These are phyloP conservation scores for Engraulis encrasicolus DNA, from an alignment of 2,113 vertebrate species.

Conservation along the genomic window DNA sequence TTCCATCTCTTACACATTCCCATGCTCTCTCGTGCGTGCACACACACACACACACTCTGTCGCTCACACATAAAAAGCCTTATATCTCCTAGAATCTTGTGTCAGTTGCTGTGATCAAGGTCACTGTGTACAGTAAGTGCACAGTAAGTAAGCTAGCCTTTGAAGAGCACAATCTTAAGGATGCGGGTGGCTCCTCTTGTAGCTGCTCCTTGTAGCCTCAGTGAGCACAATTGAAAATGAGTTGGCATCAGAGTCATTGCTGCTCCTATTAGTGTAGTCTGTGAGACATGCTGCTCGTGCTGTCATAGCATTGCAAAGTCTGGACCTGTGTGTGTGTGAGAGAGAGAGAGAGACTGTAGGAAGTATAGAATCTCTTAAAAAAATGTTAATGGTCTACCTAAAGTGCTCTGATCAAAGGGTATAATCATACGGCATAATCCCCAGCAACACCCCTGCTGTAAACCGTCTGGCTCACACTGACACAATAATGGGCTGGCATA, in stretches of 20 bases:
- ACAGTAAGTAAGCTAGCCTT: background rate
- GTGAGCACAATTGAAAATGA: background rate
- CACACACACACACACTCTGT: background rate
- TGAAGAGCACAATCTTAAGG: background rate
- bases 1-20: too few relatives aligned
- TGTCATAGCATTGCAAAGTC: too few relatives aligned
- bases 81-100: background rate
- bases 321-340: background rate
- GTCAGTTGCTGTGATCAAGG: background rate
- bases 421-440: background rate
- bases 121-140: background rate
- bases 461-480: background rate
- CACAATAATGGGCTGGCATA: background rate
- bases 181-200: background rate
- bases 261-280: slow-evolving; percentile 13
- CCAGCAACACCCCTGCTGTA: background rate
- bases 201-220: background rate
- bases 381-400: slow-evolving; percentile 1
- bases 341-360: background rate
- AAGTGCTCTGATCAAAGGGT: background rate
- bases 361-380: background rate
- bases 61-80: background rate
- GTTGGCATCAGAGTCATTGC: background rate
- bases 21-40: too few relatives aligned
- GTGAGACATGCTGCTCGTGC: background rate